Conservation (phyloP, 2,888 invertebrate genomes). For the Cheilosia vulpina region DNA sequence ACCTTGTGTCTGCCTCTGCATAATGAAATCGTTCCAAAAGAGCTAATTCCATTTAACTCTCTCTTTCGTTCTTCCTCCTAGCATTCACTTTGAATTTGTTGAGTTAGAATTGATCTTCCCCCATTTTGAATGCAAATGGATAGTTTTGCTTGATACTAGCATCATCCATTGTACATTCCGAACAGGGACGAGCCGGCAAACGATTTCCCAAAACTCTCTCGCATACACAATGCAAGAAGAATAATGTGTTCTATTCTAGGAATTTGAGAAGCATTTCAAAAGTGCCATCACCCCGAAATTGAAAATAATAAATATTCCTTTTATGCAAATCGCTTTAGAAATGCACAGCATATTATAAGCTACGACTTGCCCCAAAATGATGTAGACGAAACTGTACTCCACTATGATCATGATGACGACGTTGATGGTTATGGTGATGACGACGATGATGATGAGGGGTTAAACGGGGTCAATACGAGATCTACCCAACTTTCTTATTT, state of each 20-base stretch:
- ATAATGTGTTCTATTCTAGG: slow-evolving; percentile 14
- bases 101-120: slow-evolving; percentile 47
- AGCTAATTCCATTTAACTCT: slow-evolving; percentile 38
- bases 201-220: slow-evolving; percentile 11
- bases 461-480: slow-evolving; percentile 45
- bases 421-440: slow-evolving; percentile 29
- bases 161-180: slow-evolving; percentile 1
- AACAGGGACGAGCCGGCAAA: slow-evolving; percentile 1
- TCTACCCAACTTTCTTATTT: slow-evolving; percentile 30
- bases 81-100: slow-evolving; percentile 50
- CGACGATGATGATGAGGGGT: slow-evolving; percentile 49
- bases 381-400: slow-evolving; percentile 19
- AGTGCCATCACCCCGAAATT: slow-evolving; percentile 48
- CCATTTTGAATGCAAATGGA: slow-evolving; percentile 46
- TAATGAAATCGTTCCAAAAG: slow-evolving; percentile 34
- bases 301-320: slow-evolving; percentile 66
- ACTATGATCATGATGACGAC: slow-evolving; percentile 4
- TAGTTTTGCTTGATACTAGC: slow-evolving; percentile 32
- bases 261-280: slow-evolving; percentile 34
- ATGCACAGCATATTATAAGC: slow-evolving; percentile 36
- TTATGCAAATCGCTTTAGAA: slow-evolving; percentile 54
- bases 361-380: slow-evolving; percentile 22
- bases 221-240: slow-evolving; percentile 5
- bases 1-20: background rate
- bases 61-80: background rate